These are phyloP conservation scores for Stenotaenia linearis DNA, from an alignment of 2,888 invertebrate species.

Conservation along the genomic window DNA sequence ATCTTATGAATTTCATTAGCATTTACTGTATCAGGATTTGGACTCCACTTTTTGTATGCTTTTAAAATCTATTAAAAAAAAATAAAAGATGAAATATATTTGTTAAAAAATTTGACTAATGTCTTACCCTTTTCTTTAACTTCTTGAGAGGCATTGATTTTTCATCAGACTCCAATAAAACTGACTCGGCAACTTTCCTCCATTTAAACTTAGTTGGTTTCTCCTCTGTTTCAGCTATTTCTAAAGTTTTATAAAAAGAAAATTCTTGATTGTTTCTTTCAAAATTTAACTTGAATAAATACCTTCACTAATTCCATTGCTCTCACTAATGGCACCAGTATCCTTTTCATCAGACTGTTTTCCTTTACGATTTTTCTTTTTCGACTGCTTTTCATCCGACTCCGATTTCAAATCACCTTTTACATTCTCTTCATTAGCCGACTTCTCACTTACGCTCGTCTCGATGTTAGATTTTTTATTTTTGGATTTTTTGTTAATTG, in stretches of 20 bases:
- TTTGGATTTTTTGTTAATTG: neutral
- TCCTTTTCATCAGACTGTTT: no score
- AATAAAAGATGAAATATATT: neutral
- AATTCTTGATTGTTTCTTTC: neutral
- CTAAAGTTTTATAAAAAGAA: neutral
- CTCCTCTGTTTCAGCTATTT: neutral
- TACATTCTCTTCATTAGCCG: conserved; percentile 40
- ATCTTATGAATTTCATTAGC: neutral
- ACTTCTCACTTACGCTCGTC: neutral
- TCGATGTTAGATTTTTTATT: no score
- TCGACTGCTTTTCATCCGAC: conserved; percentile 43
- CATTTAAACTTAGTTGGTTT: conserved; percentile 42
- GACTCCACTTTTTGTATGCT: neutral
- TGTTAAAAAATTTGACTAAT: neutral
- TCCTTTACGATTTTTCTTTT: conserved; percentile 47
- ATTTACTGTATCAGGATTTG: neutral
- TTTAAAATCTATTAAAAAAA: neutral
- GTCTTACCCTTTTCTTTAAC: conserved; percentile 64
- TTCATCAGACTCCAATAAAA: conserved; percentile 52
- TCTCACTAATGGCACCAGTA: no score
- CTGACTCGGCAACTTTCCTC: conserved; percentile 41
- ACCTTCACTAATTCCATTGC: neutral
- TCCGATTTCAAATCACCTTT: conserved; percentile 34
- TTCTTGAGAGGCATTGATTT: conserved; percentile 66
- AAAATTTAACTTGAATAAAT: neutral